A percentile compares a stretch with the other conserved stretches of the same genome.
phyloP scores from a whole-genome alignment of 2,888 invertebrate species.

The Leistus spinibarbis region DNA sequence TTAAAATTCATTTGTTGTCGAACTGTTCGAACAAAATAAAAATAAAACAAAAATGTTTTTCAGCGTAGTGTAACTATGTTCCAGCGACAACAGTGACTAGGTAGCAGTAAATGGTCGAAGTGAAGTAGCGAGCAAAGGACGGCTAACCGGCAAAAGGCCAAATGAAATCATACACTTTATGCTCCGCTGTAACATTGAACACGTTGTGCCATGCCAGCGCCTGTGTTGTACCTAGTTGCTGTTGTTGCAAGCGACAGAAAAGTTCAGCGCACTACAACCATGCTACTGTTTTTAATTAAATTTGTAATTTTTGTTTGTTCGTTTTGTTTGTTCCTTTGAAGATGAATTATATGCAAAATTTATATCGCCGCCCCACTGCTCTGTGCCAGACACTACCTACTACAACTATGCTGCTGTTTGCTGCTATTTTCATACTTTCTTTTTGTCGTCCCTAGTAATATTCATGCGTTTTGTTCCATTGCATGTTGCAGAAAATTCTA shows the following conservation, averaged over 20 bases:
- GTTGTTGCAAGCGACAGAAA: slow-evolving; percentile 26
- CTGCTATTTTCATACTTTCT: slow-evolving; percentile 31
- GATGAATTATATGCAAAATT: slow-evolving; percentile 45
- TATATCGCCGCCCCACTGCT: slow-evolving; percentile 47
- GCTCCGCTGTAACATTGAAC: slow-evolving; percentile 9
- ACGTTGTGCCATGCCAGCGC: background rate
- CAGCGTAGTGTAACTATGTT: background rate
- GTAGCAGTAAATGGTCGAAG: background rate
- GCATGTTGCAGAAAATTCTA: background rate
- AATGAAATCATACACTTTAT: slow-evolving; percentile 20
- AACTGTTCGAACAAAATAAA: background rate
- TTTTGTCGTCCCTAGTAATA: background rate
- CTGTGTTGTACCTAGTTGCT: background rate
- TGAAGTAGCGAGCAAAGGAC: background rate
- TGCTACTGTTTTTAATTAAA: slow-evolving; percentile 40
- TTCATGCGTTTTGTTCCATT: background rate
- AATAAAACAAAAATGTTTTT: background rate
- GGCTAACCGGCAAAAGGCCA: background rate
- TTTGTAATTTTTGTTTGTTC: slow-evolving; percentile 33
- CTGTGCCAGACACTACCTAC: slow-evolving; percentile 43
- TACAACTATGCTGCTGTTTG: slow-evolving; percentile 49
- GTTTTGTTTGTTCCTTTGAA: slow-evolving; percentile 32
- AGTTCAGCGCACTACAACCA: slow-evolving; percentile 31
- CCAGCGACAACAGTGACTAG: background rate
- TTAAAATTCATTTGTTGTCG: background rate